Conservation (phyloP, 2,888 invertebrate species). For the Erebia epiphron region DNA sequence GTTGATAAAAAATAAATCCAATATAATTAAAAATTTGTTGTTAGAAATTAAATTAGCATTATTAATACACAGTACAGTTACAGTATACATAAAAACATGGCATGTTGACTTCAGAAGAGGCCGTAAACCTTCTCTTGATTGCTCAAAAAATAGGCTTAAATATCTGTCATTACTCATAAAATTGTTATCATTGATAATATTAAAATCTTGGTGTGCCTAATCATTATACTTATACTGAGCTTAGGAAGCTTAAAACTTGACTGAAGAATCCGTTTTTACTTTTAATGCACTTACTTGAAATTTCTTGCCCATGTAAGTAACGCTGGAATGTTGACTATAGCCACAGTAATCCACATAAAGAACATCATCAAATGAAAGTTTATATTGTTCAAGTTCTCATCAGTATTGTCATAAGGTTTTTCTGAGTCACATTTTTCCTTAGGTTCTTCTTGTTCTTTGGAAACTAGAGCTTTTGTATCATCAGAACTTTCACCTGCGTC, state of each 20-base stretch:
- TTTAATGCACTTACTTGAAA: slow-evolving; percentile 84
- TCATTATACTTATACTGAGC: no score
- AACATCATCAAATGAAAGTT: slow-evolving; percentile 90
- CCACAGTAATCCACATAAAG: slow-evolving; percentile 85
- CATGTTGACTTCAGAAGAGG: no score
- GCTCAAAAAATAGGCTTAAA: no score
- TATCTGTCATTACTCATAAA: no score
- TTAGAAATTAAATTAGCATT: no score
- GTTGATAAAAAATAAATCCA: neutral
- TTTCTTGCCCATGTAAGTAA: slow-evolving; percentile 91
- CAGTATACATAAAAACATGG: no score
- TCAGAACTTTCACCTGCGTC: slow-evolving; percentile 7
- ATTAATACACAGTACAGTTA: no score
- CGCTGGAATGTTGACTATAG: slow-evolving; percentile 87
- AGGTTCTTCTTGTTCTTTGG: slow-evolving; percentile 22
- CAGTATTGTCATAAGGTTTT: slow-evolving; percentile 40
- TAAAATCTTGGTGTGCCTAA: no score
- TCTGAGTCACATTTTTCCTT: slow-evolving; percentile 37
- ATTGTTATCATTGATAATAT: no score
- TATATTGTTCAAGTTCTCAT: slow-evolving; percentile 76
- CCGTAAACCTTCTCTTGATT: no score
- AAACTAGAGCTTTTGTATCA: slow-evolving; percentile 25
- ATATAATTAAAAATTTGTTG: no score
- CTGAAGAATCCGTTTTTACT: neutral
- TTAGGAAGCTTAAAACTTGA: no score